Conservation (phyloP, 2,113 vertebrate genomes). For the Salminus brasiliensis region DNA sequence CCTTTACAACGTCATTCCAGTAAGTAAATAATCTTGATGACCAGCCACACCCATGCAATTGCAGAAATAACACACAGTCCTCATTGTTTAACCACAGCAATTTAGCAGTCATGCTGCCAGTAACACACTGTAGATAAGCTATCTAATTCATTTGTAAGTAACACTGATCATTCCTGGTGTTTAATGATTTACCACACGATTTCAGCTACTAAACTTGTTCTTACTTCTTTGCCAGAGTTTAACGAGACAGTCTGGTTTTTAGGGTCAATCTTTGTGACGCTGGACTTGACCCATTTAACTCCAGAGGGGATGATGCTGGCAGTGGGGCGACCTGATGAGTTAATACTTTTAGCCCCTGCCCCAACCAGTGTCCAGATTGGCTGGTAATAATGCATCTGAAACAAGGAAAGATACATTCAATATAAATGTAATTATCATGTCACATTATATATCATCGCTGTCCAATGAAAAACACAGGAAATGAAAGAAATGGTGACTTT, state of each 20-base stretch:
- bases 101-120: neutral
- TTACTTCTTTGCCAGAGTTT: constrained; percentile 82
- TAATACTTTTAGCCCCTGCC: constrained; percentile 86
- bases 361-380: constrained; percentile 96
- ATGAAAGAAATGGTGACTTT: too few relatives aligned
- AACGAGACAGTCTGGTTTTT: constrained; percentile 83
- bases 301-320: constrained; percentile 84
- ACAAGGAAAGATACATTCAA: constrained; percentile 9
- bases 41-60: constrained; percentile 2
- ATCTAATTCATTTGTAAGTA: neutral
- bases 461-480: neutral
- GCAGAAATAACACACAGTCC: neutral
- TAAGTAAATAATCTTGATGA: neutral
- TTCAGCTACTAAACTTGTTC: neutral
- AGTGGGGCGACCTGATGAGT: constrained; percentile 79
- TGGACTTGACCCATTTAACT: constrained; percentile 89
- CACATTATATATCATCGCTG: too few relatives aligned
- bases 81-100: constrained; percentile 9
- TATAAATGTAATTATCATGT: neutral
- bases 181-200: neutral
- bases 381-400: constrained; percentile 93
- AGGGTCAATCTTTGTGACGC: constrained; percentile 84
- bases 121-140: neutral
- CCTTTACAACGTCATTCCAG: neutral
- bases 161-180: neutral